Base-by-base conservation (phyloP, 2,113 vertebrate genomes). In the Seriola dumerili region DNA sequence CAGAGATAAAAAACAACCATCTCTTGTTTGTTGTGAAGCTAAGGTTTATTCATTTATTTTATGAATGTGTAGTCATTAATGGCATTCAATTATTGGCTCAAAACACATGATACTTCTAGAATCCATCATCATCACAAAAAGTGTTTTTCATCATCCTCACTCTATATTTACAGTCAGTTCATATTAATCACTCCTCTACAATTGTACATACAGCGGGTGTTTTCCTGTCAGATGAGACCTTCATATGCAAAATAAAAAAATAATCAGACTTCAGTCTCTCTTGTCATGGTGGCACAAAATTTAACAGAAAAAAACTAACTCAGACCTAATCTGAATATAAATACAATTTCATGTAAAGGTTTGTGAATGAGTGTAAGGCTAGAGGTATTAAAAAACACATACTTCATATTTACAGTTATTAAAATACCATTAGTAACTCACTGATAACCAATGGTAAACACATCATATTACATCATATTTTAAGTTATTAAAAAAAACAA, bases 1-100 rank as follows among this genome's bases (percentile, higher is more conserved):
- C 9, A 3, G 6, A 36, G 34, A 36, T 8, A 42, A 2, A 42
- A 42, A 42, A 42, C 8, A 11, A 42, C 40, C 10, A 11, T 42
- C 40, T 10, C 34, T 5, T 36, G 34, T 36, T 36, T 52, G 16
- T 59, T 16, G 6, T 16, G 4, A 48, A 32, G 10, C 4, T 48
- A 2, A 46, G 25, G 46, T 75, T 62, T 74, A 62, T 72, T 80
- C 48, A 62, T 62, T 65, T 42, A 76, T 76, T 77, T 54, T 46
- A 46, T 58, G 0, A 63, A 52, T 42, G 3, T 36, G n/a, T 4
- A 65, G 9, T 3, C 19, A 73, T 55, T 13, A 63, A 34, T 38
- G 10, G 19, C 29, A 64, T 38, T 7, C 9, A 14, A 14, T 62
- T 23, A 2, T 19, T 55, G 54, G 36, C 4, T 73, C 58, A 61